These are phyloP conservation scores for Pitta sordida DNA, from an alignment of 2,113 vertebrate species.

Conservation along the genomic window DNA sequence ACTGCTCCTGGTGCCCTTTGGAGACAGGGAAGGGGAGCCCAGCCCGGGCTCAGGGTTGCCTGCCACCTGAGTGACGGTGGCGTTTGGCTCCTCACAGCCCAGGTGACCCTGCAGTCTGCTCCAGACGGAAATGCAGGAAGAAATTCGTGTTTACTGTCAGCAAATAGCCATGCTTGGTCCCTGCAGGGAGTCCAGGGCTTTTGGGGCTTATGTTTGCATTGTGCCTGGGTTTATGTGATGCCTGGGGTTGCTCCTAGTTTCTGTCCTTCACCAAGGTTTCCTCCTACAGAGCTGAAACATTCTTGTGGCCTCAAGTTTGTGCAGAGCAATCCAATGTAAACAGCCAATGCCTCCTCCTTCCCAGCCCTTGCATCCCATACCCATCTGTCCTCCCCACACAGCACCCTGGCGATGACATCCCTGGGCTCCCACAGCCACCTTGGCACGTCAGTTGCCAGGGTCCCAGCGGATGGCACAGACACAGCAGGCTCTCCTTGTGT, in stretches of 20 bases:
- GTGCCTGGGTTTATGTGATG: not conserved
- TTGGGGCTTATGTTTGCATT: not conserved
- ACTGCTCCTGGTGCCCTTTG: not conserved
- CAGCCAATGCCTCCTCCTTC: not conserved
- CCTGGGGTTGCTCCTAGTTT: not conserved
- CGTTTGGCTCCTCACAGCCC: not conserved
- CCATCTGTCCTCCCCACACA: accelerated
- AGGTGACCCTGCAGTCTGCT: not conserved
- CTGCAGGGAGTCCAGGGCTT: not conserved
- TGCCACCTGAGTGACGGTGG: accelerated
- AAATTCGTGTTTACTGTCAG: not conserved
- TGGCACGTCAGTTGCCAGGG: not conserved
- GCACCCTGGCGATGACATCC: accelerated
- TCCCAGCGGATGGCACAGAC: not conserved
- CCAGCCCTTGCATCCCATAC: accelerated
- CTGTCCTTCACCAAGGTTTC: not conserved
- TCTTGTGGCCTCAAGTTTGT: not conserved
- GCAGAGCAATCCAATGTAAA: not conserved
- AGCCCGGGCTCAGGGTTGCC: not conserved
- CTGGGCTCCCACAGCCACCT: not conserved
- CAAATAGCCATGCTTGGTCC: not conserved
- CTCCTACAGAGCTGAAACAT: not conserved
- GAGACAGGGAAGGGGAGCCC: not conserved
- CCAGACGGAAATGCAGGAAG: not conserved
- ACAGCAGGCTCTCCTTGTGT: not conserved